Evolutionary conservation across 1,140 invertebrate genomes (phyloP).

Genomic region (Macrocentrus cingulum): DNA sequence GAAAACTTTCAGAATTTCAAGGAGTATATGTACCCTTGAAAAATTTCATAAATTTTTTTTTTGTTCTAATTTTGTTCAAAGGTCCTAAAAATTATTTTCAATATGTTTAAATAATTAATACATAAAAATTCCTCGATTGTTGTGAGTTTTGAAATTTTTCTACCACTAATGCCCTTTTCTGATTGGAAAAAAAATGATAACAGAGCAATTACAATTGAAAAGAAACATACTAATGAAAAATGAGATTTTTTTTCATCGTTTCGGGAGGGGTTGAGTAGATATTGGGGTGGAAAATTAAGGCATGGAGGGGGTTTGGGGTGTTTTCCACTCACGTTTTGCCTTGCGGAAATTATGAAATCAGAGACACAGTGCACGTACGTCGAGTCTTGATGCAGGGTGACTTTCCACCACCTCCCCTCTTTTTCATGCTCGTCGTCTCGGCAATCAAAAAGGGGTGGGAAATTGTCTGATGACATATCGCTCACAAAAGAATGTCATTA

Average conservation of each 20-base stretch:
- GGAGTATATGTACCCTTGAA: no score
- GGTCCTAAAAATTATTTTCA: no score
- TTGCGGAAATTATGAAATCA: conserved; percentile 52
- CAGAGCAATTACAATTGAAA: no score
- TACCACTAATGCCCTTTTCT: no score
- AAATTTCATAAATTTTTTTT: no score
- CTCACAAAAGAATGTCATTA: not conserved
- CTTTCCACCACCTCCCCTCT: conserved; percentile 20
- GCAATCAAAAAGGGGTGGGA: not conserved
- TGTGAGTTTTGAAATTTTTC: no score
- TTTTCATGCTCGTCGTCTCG: not conserved
- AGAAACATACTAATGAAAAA: no score
- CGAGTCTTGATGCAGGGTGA: conserved; percentile 25
- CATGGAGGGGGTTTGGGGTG: conserved; percentile 2
- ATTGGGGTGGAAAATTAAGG: not conserved
- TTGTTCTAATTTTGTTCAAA: no score
- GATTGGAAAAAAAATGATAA: not conserved
- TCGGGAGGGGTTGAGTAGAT: not conserved
- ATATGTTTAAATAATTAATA: no score
- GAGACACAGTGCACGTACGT: conserved; percentile 46
- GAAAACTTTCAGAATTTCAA: no score
- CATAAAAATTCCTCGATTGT: no score
- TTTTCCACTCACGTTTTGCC: conserved; percentile 37
- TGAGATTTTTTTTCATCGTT: not conserved
- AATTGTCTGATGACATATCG: conserved; percentile 16